phyloP scores from a whole-genome alignment of 2,113 vertebrate genomes.

The Hyla sarda region DNA sequence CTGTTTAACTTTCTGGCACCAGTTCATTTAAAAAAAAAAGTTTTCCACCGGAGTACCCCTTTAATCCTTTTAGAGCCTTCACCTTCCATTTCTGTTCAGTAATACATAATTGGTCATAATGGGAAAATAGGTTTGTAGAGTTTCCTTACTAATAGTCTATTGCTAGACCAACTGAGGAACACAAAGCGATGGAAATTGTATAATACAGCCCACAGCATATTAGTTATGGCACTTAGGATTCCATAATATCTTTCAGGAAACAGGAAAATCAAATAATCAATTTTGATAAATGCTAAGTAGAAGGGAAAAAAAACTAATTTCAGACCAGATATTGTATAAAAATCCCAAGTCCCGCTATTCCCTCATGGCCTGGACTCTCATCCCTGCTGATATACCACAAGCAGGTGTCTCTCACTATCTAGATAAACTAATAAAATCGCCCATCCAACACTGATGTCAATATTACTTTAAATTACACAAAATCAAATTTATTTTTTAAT shows the following conservation, averaged over 20 bases:
- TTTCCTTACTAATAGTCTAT: background rate
- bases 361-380: background rate
- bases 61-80: background rate
- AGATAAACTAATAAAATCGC: constrained; percentile 90
- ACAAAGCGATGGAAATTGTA: background rate
- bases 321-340: background rate
- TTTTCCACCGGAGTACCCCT: too few relatives aligned
- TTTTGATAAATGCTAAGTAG: constrained; percentile 28
- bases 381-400: constrained; percentile 60
- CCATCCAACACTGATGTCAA: constrained; percentile 97
- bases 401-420: constrained; percentile 81
- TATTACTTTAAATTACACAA: constrained; percentile 97
- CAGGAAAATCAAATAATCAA: background rate
- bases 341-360: constrained; percentile 19
- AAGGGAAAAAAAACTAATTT: background rate
- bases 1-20: too few relatives aligned
- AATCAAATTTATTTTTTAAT: constrained; percentile 99
- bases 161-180: background rate
- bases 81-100: background rate
- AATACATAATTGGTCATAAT: background rate
- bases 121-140: too few relatives aligned
- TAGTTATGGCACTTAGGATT: background rate
- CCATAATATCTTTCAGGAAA: constrained; percentile 1
- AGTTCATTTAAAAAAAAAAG: too few relatives aligned
- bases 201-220: constrained; percentile 2